Base-by-base conservation (phyloP, 2,113 vertebrate genomes). In the Psettodes erumei region DNA sequence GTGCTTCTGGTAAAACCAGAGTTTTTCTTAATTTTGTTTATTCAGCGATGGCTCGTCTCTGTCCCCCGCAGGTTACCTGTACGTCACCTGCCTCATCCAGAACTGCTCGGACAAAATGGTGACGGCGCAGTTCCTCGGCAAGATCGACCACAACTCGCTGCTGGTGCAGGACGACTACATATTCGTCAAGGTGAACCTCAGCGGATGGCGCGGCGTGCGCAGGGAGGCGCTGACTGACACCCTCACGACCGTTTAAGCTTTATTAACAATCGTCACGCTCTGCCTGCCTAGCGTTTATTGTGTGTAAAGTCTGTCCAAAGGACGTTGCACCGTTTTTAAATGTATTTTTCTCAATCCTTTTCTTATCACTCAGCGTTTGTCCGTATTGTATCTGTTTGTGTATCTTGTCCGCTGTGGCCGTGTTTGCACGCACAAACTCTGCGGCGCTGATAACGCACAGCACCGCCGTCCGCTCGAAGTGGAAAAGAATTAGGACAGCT, bases 121-220 rank as follows among this genome's bases (percentile, higher is more conserved):
- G 78, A 89, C 85, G 0, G 86, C 94, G 13, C 95, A 94, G 55
- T 98, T 97, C 85, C 73, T 93, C 2, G 95, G 95, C 45, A 93
- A 91, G 80, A 95, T 96, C 5, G 97, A 98, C 91, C 94, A 83
- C 51, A 93, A 96, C 86, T 98, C 97, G 0, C 93, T 99, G 60
- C 90, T 94, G 1, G 96, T 99, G 78, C 96, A 97, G 87, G 96
- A 98, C 27, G 93, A 96, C 81, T 99, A 98, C 91, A 82, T 97
- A 86, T 99, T 99, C 88, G 92, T 99, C 21, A 97, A 98, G 97
- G 98, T 99, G 93, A 90, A 70, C 21, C 18, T 54, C 16, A 27
- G 1, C 15, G 5, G 42, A 4, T 8, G 8, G 27, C 27, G n/a
- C n/a, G n/a, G n/a, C n/a, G n/a, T n/a, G n/a, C n/a, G n/a, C n/a